Percentiles rank a stretch among this genome's conserved stretches.
Evolutionary conservation across 2,888 invertebrate species (phyloP).

Genomic region (Ctenicera cuprea): DNA sequence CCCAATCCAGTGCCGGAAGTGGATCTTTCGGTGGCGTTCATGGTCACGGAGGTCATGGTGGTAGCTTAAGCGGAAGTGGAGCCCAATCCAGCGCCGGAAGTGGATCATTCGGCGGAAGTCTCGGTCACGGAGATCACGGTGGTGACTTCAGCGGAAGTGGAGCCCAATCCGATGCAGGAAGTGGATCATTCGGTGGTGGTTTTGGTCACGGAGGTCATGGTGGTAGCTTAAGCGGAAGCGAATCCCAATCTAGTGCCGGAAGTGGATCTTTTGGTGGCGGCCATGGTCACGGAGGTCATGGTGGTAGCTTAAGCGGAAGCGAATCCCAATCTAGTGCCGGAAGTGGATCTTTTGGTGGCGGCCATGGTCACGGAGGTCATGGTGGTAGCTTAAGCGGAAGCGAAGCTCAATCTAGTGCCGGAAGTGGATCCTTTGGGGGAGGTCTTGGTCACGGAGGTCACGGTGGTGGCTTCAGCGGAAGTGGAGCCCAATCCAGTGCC

Average conservation of each 20-base stretch:
- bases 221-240: background rate
- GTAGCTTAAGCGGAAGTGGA: background rate
- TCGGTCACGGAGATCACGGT: background rate
- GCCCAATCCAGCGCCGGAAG: background rate
- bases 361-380: background rate
- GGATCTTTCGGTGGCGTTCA: constrained; percentile 3
- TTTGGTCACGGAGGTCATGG: background rate
- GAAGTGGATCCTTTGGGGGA: constrained; percentile 6
- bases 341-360: background rate
- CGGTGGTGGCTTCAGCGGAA: constrained; percentile 7
- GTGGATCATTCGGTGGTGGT: background rate
- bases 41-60: background rate
- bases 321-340: background rate
- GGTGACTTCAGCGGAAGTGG: background rate
- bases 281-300: background rate
- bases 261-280: background rate
- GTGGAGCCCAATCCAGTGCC: background rate
- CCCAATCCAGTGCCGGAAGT: background rate
- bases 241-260: background rate
- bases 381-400: constrained; percentile 1
- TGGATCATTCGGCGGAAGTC: constrained; percentile 7
- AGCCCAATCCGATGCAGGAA: background rate
- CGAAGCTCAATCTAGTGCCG: background rate
- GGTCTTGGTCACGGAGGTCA: background rate
- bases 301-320: background rate